A percentile compares a stretch with the other conserved stretches of the same genome.
phyloP scores from a whole-genome alignment of 2,888 invertebrate genomes.

The Lochmaea capreae region DNA sequence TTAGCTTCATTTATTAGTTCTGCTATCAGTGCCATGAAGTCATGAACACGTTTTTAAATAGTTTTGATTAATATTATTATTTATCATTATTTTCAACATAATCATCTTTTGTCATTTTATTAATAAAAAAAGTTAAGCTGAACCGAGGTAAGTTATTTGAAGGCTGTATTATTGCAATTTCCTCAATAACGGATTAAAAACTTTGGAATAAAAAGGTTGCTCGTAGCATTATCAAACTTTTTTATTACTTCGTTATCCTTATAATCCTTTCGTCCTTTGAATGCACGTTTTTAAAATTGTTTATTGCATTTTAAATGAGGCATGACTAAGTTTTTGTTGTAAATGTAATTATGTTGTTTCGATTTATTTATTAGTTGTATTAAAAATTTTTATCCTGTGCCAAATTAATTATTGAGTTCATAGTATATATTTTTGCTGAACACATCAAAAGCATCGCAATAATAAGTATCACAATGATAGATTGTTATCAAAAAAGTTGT shows the following conservation, averaged over 20 bases:
- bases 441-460: too few relatives aligned
- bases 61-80: not conserved
- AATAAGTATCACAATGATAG: too few relatives aligned
- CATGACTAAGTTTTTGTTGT: not conserved
- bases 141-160: conserved; percentile 10
- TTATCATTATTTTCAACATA: not conserved
- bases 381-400: too few relatives aligned
- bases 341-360: not conserved
- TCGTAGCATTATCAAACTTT: conserved; percentile 33
- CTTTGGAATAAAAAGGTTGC: conserved; percentile 36
- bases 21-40: too few relatives aligned
- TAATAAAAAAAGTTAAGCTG: not conserved
- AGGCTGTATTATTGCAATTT: conserved; percentile 25
- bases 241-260: conserved; percentile 10
- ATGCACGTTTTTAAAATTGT: not conserved
- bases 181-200: conserved; percentile 38
- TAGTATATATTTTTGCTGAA: too few relatives aligned
- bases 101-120: not conserved
- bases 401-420: too few relatives aligned
- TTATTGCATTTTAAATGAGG: not conserved
- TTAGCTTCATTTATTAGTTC: too few relatives aligned
- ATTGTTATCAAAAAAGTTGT: too few relatives aligned
- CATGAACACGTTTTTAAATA: too few relatives aligned
- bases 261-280: conserved; percentile 12
- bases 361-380: not conserved